Evolutionary conservation across 2,888 invertebrate genomes (phyloP).

Genomic region (Ecliptopera silaceata): DNA sequence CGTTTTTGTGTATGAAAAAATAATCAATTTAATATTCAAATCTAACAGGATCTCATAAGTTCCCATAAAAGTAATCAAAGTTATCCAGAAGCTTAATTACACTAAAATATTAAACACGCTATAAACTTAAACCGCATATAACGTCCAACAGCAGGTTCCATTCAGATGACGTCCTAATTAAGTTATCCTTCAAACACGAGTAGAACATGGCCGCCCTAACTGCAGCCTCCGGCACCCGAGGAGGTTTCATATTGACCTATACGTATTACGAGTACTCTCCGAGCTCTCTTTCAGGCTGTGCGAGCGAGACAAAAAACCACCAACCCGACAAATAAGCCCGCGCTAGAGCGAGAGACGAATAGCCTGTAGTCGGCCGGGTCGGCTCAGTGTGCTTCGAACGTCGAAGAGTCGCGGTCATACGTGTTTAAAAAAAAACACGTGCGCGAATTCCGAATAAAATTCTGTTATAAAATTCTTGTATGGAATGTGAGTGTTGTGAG

Average conservation of each 20-base stretch:
- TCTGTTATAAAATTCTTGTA: constrained; percentile 32
- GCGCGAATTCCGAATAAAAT: constrained; percentile 41
- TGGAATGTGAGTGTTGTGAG: constrained; percentile 31
- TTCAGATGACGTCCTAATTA: constrained; percentile 24
- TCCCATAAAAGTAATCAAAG: not conserved
- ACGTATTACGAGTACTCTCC: constrained; percentile 78
- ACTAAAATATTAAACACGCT: not conserved
- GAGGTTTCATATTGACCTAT: constrained; percentile 83
- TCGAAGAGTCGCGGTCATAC: constrained; percentile 60
- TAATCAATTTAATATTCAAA: no score
- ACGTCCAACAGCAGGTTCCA: not conserved
- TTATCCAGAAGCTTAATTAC: not conserved
- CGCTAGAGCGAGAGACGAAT: constrained; percentile 55
- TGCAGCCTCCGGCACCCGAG: constrained; percentile 81
- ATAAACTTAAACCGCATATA: not conserved
- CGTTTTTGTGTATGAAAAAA: no score
- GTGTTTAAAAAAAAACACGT: constrained; percentile 47
- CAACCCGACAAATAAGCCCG: constrained; percentile 37
- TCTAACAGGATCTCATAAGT: not conserved
- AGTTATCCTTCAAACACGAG: constrained; percentile 31
- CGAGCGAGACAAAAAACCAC: constrained; percentile 52
- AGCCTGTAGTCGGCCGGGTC: constrained; percentile 62
- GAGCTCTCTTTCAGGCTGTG: constrained; percentile 71
- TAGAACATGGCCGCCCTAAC: constrained; percentile 63
- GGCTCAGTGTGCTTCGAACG: constrained; percentile 71